These are phyloP conservation scores for Coecobrya sp. DNA, from an alignment of 2,888 invertebrate species.

Conservation along the genomic window DNA sequence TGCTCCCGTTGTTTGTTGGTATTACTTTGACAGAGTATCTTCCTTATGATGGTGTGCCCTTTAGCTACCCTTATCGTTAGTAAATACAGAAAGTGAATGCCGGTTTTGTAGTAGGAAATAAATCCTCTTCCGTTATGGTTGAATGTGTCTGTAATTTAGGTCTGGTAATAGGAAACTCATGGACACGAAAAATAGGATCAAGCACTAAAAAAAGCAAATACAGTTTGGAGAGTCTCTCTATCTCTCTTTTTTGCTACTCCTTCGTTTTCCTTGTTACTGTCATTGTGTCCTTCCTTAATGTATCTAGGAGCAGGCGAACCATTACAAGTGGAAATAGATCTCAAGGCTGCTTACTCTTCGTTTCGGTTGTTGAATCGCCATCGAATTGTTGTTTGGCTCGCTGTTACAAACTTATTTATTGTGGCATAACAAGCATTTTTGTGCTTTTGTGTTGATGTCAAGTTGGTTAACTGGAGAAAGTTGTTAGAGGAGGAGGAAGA, in stretches of 20 bases:
- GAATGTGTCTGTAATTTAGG: slow-evolving; percentile 87
- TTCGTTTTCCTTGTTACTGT: slow-evolving; percentile 11
- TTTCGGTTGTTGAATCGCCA: slow-evolving; percentile 76
- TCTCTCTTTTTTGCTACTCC: not conserved
- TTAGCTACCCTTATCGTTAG: slow-evolving; percentile 80
- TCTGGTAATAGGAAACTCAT: slow-evolving; percentile 85
- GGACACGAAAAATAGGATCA: slow-evolving; percentile 86
- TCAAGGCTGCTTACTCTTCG: slow-evolving; percentile 78
- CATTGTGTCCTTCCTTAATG: slow-evolving; percentile 61
- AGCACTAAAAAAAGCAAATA: slow-evolving; percentile 66
- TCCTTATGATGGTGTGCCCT: slow-evolving; percentile 73
- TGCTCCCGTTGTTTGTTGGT: slow-evolving; percentile 21
- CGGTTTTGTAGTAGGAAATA: slow-evolving; percentile 76
- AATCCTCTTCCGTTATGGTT: slow-evolving; percentile 86
- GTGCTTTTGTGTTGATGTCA: slow-evolving; percentile 56
- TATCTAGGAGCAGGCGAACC: slow-evolving; percentile 72
- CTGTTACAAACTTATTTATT: slow-evolving; percentile 62
- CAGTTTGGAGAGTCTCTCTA: slow-evolving; percentile 41
- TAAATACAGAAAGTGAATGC: slow-evolving; percentile 74
- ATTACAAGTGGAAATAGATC: slow-evolving; percentile 75
- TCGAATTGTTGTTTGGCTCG: slow-evolving; percentile 66
- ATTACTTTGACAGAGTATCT: slow-evolving; percentile 53
- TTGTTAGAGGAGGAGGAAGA: slow-evolving; percentile 19
- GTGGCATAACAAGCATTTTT: slow-evolving; percentile 58
- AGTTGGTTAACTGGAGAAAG: slow-evolving; percentile 67